phyloP scores from a whole-genome alignment of 2,888 invertebrate species.

The Oegoconia quadripuncta region DNA sequence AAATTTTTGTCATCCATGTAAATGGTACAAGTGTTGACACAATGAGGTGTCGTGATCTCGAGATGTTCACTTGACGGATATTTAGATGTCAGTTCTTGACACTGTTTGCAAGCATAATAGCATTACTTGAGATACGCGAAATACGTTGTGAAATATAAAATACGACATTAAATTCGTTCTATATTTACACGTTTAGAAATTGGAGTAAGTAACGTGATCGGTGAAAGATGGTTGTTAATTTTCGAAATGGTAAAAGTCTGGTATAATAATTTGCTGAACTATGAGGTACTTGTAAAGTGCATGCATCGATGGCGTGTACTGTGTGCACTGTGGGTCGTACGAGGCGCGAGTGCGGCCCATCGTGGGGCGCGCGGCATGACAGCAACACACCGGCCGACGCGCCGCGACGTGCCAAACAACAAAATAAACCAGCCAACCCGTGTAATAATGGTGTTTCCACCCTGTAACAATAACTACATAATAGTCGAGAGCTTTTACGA shows the following conservation, averaged over 20 bases:
- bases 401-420: constrained; percentile 61
- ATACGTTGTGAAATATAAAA: constrained; percentile 55
- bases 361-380: not conserved
- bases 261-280: constrained; percentile 18
- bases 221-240: not conserved
- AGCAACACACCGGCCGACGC: constrained; percentile 14
- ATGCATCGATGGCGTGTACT: constrained; percentile 17
- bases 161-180: too few relatives aligned
- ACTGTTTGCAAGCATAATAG: constrained; percentile 69
- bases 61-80: constrained; percentile 68
- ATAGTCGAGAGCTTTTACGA: constrained; percentile 78
- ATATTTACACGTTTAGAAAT: too few relatives aligned
- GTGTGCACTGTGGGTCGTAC: constrained; percentile 2
- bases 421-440: constrained; percentile 65
- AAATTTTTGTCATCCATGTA: constrained; percentile 2
- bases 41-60: constrained; percentile 37
- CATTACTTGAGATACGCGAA: constrained; percentile 57
- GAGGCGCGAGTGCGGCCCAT: constrained; percentile 17
- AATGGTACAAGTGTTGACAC: constrained; percentile 34
- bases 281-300: constrained; percentile 20
- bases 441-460: constrained; percentile 79
- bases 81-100: constrained; percentile 53
- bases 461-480: constrained; percentile 78
- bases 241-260: constrained; percentile 17
- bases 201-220: constrained; percentile 1